A percentile compares a stretch with the other conserved stretches of the same genome.
Conservation (phyloP, 2,888 invertebrate genomes). For the Metallyticus violacea region DNA sequence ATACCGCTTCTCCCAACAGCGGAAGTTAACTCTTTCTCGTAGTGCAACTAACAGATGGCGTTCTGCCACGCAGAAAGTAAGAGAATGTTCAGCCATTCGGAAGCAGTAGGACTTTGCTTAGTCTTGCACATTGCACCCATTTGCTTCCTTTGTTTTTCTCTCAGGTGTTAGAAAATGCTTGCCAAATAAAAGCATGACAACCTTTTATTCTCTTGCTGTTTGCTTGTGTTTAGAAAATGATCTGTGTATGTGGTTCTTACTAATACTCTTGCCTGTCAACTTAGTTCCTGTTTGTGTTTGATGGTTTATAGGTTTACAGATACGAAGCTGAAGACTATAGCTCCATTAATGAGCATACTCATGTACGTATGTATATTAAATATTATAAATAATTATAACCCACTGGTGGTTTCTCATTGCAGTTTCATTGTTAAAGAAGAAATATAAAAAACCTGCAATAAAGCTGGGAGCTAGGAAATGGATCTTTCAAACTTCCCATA, state of each 20-base stretch:
- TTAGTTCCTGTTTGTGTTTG: slow-evolving; percentile 46
- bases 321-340: slow-evolving; percentile 49
- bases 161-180: neutral
- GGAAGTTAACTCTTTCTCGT: slow-evolving; percentile 44
- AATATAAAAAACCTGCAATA: neutral
- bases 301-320: slow-evolving; percentile 58
- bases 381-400: slow-evolving; percentile 41
- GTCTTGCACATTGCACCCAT: neutral
- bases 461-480: neutral
- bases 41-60: slow-evolving; percentile 59
- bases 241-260: neutral
- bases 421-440: slow-evolving; percentile 27
- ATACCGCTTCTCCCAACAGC: slow-evolving; percentile 59
- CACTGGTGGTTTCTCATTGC: slow-evolving; percentile 29
- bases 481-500: neutral
- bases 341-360: slow-evolving; percentile 63
- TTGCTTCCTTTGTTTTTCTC: neutral
- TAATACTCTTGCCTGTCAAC: slow-evolving; percentile 5
- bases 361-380: slow-evolving; percentile 63
- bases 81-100: slow-evolving; percentile 58
- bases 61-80: slow-evolving; percentile 69
- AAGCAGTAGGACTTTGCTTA: neutral
- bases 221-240: neutral
- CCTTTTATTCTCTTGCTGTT: neutral
- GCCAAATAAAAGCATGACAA: too few species aligned